Percentiles rank a stretch among this genome's conserved stretches.
phyloP scores from a whole-genome alignment of 2,797 vertebrate species.

The Oryzias sinensis region DNA sequence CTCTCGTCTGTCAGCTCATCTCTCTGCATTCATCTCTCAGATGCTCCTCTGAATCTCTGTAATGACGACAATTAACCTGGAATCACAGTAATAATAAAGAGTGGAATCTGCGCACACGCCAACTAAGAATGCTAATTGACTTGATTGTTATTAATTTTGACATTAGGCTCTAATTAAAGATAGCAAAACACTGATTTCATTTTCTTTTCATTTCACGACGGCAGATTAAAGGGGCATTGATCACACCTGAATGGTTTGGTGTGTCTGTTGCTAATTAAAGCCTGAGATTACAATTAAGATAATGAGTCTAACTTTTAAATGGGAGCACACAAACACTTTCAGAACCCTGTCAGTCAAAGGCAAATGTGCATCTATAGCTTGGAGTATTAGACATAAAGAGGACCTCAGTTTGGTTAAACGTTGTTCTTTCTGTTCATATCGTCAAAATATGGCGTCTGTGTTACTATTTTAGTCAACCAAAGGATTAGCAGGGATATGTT shows the following conservation, averaged over 20 bases:
- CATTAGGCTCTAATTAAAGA: slow-evolving; percentile 76
- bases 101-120: slow-evolving; percentile 52
- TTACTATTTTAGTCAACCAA: too few species aligned
- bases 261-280: slow-evolving; percentile 71
- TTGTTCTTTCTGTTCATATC: neutral
- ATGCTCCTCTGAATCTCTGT: slow-evolving; percentile 46
- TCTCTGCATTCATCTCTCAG: slow-evolving; percentile 49
- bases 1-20: slow-evolving; percentile 24
- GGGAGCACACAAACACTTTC: slow-evolving; percentile 47
- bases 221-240: slow-evolving; percentile 71
- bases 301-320: slow-evolving; percentile 62
- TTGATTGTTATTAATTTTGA: slow-evolving; percentile 77
- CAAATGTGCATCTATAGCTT: neutral
- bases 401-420: neutral
- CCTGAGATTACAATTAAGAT: slow-evolving; percentile 76
- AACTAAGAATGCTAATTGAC: slow-evolving; percentile 63
- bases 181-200: slow-evolving; percentile 75
- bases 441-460: too few species aligned
- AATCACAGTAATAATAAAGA: slow-evolving; percentile 53
- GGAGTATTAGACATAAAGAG: neutral
- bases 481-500: too few species aligned
- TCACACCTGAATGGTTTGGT: slow-evolving; percentile 71
- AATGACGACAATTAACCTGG: slow-evolving; percentile 67
- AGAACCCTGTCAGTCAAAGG: slow-evolving; percentile 46
- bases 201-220: slow-evolving; percentile 67